A percentile compares a stretch with the other conserved stretches of the same genome.
Evolutionary conservation across 2,888 invertebrate species (phyloP).

Genomic region (Andrena praecox): DNA sequence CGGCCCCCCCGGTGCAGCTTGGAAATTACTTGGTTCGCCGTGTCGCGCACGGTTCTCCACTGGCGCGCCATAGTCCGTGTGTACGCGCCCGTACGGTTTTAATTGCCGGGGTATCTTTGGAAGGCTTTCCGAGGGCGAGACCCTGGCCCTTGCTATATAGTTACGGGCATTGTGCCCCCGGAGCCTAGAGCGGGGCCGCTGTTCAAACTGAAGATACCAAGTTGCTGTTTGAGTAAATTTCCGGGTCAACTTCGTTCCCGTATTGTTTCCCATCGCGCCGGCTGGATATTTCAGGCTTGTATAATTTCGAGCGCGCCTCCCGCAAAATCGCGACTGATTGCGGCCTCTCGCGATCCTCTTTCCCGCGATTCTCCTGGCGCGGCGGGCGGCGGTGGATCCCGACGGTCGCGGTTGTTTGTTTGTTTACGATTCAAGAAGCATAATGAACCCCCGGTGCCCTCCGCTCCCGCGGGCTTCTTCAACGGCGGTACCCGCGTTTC

Average conservation of each 20-base stretch:
- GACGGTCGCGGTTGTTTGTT: slow-evolving; percentile 55
- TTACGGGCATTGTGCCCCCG: not conserved
- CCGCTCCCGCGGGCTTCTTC: slow-evolving; percentile 47
- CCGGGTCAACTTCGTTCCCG: slow-evolving; percentile 49
- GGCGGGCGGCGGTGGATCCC: slow-evolving; percentile 22
- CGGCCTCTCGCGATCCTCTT: slow-evolving; percentile 31
- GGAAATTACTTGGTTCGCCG: slow-evolving; percentile 2
- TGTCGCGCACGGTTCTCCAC: not conserved
- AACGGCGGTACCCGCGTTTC: slow-evolving; percentile 21
- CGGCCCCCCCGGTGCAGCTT: no score
- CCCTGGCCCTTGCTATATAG: not conserved
- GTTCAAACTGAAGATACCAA: slow-evolving; percentile 58
- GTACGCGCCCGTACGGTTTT: slow-evolving; percentile 4
- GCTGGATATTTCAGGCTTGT: slow-evolving; percentile 36
- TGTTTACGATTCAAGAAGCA: slow-evolving; percentile 69
- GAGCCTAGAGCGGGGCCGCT: slow-evolving; percentile 7
- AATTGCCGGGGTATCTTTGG: slow-evolving; percentile 44
- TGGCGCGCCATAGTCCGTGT: not conserved
- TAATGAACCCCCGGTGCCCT: slow-evolving; percentile 61
- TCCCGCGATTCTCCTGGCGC: slow-evolving; percentile 27
- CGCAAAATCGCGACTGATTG: slow-evolving; percentile 36
- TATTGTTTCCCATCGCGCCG: slow-evolving; percentile 45
- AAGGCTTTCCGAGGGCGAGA: slow-evolving; percentile 3
- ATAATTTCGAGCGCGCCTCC: slow-evolving; percentile 43
- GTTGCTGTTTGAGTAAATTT: slow-evolving; percentile 57